Percentiles rank a stretch among this genome's conserved stretches.
phyloP scores from a whole-genome alignment of 2,797 vertebrate genomes.

The Scyliorhinus canicula region DNA sequence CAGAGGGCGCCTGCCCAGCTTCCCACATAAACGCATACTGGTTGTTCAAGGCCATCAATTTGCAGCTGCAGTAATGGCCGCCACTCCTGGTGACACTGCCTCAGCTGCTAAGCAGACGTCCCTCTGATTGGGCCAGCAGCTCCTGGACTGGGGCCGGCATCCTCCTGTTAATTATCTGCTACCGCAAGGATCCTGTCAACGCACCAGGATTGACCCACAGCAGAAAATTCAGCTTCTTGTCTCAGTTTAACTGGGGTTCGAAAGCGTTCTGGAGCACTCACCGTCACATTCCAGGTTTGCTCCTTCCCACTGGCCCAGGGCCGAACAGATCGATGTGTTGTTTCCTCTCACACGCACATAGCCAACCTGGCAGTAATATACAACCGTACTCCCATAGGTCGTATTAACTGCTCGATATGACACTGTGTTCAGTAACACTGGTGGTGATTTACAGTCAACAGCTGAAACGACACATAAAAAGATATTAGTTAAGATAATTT shows the following conservation, averaged over 20 bases:
- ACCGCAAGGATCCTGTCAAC: neutral
- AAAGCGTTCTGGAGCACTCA: neutral
- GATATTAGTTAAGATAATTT: neutral
- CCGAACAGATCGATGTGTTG: neutral
- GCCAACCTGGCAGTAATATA: neutral
- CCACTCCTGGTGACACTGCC: too few species aligned
- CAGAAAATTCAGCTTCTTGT: neutral
- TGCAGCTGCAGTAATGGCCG: too few species aligned
- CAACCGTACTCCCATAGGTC: neutral
- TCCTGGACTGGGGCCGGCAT: too few species aligned
- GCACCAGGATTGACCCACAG: neutral
- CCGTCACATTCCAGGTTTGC: neutral
- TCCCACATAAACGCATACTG: too few species aligned
- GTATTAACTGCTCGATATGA: neutral
- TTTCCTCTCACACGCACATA: neutral
- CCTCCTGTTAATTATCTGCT: too few species aligned
- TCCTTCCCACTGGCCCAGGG: conserved; percentile 12
- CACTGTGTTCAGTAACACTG: neutral
- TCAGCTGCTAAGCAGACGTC: too few species aligned
- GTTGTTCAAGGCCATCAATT: too few species aligned
- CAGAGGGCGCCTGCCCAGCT: too few species aligned
- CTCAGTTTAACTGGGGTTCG: neutral
- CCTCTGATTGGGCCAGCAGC: too few species aligned
- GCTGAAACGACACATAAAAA: conserved; percentile 46
- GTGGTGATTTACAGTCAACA: conserved; percentile 58